Conservation (phyloP, 2,113 vertebrate species). For the Podarcis muralis region DNA sequence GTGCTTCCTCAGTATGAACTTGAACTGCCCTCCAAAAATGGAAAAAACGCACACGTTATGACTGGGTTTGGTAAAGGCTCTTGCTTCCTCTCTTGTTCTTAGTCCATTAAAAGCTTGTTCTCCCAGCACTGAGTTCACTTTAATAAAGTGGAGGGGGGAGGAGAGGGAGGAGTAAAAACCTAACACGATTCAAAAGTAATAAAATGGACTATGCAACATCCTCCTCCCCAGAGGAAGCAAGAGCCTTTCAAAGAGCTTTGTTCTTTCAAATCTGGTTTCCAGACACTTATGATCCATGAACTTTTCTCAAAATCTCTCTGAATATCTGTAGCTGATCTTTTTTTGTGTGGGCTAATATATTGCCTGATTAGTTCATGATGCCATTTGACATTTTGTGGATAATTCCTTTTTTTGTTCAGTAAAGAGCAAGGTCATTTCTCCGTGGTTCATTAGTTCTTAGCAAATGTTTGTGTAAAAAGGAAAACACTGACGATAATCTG, state of each 20-base stretch:
- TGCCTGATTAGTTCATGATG: constrained; percentile 30
- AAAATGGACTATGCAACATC: constrained; percentile 31
- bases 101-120: background rate
- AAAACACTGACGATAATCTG: constrained; percentile 36
- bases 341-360: constrained; percentile 17
- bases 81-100: background rate
- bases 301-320: constrained; percentile 56
- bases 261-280: constrained; percentile 30
- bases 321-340: constrained; percentile 49
- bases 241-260: too few species aligned
- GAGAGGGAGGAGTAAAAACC: constrained; percentile 2
- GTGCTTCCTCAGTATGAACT: background rate
- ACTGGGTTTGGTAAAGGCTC: background rate
- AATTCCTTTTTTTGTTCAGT: constrained; percentile 40
- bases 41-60: too few species aligned
- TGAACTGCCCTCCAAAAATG: background rate
- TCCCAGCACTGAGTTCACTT: background rate
- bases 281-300: constrained; percentile 39
- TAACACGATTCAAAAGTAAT: constrained; percentile 17
- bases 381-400: constrained; percentile 34
- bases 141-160: constrained; percentile 16
- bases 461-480: constrained; percentile 31
- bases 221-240: constrained; percentile 27
- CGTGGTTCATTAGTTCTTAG: background rate
- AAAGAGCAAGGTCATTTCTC: constrained; percentile 49